A percentile compares a stretch with the other conserved stretches of the same genome.
These are phyloP conservation scores for Tenthredo distinguenda DNA, from an alignment of 2,888 invertebrate genomes.

Conservation along the genomic window DNA sequence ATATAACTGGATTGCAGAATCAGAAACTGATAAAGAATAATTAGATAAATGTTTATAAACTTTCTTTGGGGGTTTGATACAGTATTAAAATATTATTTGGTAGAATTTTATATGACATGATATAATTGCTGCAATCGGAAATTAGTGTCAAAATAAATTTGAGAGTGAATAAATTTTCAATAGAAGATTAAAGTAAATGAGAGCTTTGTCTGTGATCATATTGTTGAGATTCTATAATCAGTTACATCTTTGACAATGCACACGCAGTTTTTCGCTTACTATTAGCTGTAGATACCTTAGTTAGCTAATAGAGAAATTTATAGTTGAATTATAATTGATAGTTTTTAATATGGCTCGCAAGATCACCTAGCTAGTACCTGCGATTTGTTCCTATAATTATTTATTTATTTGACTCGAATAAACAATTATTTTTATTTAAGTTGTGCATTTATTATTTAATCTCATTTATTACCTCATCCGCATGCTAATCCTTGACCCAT, in stretches of 20 bases:
- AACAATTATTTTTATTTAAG: slow-evolving; percentile 58
- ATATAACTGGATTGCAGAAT: slow-evolving; percentile 33
- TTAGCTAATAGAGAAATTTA: slow-evolving; percentile 16
- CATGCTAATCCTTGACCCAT: slow-evolving; percentile 54
- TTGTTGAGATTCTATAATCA: slow-evolving; percentile 45
- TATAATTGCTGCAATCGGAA: neutral
- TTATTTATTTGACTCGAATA: slow-evolving; percentile 65
- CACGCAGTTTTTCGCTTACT: slow-evolving; percentile 29
- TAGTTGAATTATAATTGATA: slow-evolving; percentile 43
- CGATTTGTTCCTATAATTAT: slow-evolving; percentile 65
- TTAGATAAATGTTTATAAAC: neutral
- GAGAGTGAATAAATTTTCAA: neutral
- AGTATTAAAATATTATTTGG: slow-evolving; percentile 36
- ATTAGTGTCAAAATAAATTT: neutral
- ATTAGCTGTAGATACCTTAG: slow-evolving; percentile 46
- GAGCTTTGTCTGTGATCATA: slow-evolving; percentile 39
- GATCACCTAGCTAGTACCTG: slow-evolving; percentile 64
- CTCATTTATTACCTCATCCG: slow-evolving; percentile 52
- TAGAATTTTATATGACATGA: neutral
- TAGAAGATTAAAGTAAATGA: neutral
- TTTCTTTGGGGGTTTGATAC: neutral
- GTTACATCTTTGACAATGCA: slow-evolving; percentile 38
- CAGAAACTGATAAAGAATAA: neutral
- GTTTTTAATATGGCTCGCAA: slow-evolving; percentile 42
- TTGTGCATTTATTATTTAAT: slow-evolving; percentile 54